Evolutionary conservation across 53 echinoderm and acorn worm species (phyloP), one percentile per base, ranked within the genome.

Genomic region (Actinopyga echinites): DNA sequence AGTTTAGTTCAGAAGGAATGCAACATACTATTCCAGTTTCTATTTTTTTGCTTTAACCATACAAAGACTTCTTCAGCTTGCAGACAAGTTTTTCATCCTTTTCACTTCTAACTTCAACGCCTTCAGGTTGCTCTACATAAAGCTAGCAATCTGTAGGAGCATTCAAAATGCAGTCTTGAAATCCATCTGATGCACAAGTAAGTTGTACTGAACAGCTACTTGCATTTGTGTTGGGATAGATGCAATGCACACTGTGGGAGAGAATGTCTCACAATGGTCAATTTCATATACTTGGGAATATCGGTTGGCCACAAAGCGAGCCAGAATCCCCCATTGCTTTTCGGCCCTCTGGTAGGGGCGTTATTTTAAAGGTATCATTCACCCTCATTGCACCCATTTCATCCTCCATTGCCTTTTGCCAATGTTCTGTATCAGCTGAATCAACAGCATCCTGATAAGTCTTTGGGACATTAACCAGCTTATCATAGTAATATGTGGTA

Each of bases 1-100:
- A 69, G 32, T 34, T 42, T 40, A 57, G 17, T 37, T 34, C 82
- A 59, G 42, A 69, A 67, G 6, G 55, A 54, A 32, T 87, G 75
- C n/a, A 83, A 26, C 74, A 87, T 9, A 20, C 37, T 49, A 25
- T 82, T 83, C 73, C 87, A 82, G 20, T 4, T 83, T 37, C 75
- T 49, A 57, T 83, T 83, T 45, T 57, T 57, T 73, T 87, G 87
- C 38, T 87, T 87, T 56, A 87, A 44, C 17, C 87, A n/a, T n/a
- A n/a, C n/a, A n/a, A n/a, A n/a, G n/a, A n/a, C 33, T 85, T 85
- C 8, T 85, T 85, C 25, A 85, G 31, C 34, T 74, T 85, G 24
- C 21, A 68, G 20, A 85, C 85, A 23, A 55, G 20, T 20, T 55
- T 55, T 55, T 69, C 53, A 8, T 55, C 74, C 10, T 57, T 26